Conservation (phyloP, 2,113 vertebrate species). For the Nesoenas mayeri region DNA sequence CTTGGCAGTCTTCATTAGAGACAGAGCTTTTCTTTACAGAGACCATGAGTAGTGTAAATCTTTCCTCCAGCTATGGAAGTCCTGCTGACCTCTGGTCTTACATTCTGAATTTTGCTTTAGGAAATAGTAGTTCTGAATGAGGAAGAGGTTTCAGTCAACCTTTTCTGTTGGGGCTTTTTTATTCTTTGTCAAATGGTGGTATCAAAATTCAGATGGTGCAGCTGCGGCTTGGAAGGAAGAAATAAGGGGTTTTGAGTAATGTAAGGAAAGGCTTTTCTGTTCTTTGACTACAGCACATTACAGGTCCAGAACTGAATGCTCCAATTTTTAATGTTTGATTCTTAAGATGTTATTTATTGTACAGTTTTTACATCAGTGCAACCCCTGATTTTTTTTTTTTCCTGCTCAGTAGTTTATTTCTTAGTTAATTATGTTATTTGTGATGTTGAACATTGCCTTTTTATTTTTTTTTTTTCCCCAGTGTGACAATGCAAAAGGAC, state of each 20-base stretch:
- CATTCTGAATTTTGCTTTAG: not conserved
- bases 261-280: accelerated
- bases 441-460: not conserved
- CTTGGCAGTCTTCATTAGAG: not conserved
- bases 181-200: not conserved
- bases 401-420: not conserved
- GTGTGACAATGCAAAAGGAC: constrained; percentile 98
- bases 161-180: not conserved
- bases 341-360: not conserved
- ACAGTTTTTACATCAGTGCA: not conserved
- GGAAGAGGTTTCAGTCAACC: not conserved
- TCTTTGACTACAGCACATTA: not conserved
- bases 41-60: not conserved
- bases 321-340: not conserved
- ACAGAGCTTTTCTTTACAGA: not conserved
- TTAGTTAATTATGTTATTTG: not conserved
- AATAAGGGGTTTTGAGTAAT: accelerated
- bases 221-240: not conserved
- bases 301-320: not conserved
- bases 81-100: not conserved
- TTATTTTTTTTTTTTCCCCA: constrained; percentile 52
- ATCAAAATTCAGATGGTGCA: not conserved
- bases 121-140: not conserved
- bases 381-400: not conserved
- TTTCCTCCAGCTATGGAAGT: not conserved